phyloP scores from a whole-genome alignment of 2,797 vertebrate species.

The Choloepus didactylus region DNA sequence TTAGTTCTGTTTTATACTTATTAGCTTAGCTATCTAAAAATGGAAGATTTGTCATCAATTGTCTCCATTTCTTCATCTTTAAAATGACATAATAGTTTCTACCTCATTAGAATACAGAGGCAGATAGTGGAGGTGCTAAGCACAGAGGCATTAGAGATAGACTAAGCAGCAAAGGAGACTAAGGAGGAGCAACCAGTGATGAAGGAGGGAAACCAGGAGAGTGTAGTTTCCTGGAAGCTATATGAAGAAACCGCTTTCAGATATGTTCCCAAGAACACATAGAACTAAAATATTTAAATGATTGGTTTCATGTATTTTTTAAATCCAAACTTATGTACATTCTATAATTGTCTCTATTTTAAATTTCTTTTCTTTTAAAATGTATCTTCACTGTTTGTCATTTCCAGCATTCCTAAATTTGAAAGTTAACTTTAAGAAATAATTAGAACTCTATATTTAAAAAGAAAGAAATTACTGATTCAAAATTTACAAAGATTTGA shows the following conservation, averaged over 20 bases:
- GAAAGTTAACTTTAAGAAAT: not conserved
- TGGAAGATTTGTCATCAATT: not conserved
- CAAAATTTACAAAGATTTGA: not conserved
- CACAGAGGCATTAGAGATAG: not conserved
- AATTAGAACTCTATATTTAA: not conserved
- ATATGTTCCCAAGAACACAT: not conserved
- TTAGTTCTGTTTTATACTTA: conserved; percentile 1
- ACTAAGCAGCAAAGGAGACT: not conserved
- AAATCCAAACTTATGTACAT: not conserved
- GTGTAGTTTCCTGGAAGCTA: not conserved
- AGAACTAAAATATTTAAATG: not conserved
- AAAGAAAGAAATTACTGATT: not conserved
- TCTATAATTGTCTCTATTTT: not conserved
- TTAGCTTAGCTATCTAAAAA: not conserved
- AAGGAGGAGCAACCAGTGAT: not conserved
- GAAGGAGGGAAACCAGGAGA: not conserved
- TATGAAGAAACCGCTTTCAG: not conserved
- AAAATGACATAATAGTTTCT: not conserved
- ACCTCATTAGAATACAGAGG: not conserved
- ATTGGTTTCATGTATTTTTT: not conserved
- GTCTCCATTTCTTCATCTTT: not conserved
- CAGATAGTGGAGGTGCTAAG: not conserved
- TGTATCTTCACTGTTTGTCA: not conserved
- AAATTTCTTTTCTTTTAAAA: not conserved
- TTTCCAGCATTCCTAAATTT: not conserved